These are phyloP conservation scores for Hoplias malabaricus DNA, from an alignment of 2,113 vertebrate species.

Conservation along the genomic window DNA sequence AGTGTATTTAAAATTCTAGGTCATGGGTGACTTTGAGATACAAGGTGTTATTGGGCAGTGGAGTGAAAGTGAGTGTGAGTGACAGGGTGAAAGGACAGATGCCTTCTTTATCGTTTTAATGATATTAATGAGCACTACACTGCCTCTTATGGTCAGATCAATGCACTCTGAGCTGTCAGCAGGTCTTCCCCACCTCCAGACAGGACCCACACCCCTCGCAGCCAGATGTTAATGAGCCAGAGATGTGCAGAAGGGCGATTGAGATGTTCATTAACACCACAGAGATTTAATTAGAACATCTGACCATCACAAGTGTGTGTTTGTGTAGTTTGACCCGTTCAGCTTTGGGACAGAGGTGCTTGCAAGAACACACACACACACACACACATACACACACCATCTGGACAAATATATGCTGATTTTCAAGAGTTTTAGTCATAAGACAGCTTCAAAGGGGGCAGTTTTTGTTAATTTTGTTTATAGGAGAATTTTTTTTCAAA, in stretches of 20 bases:
- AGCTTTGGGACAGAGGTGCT: conserved; percentile 31
- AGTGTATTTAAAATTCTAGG: too few species aligned
- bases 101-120: not conserved
- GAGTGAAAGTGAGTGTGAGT: not conserved
- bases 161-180: conserved; percentile 66
- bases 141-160: conserved; percentile 66
- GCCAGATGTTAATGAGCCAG: conserved; percentile 51
- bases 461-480: too few species aligned
- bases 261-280: conserved; percentile 38
- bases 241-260: conserved; percentile 40
- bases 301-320: conserved; percentile 28
- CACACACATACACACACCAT: conserved; percentile 19
- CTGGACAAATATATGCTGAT: not conserved
- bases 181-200: conserved; percentile 55
- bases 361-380: not conserved
- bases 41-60: not conserved
- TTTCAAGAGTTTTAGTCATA: not conserved
- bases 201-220: conserved; percentile 45
- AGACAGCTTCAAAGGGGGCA: not conserved
- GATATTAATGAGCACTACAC: conserved; percentile 55
- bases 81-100: not conserved
- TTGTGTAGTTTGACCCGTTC: not conserved
- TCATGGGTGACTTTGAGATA: not conserved
- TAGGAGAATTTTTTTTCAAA: too few species aligned
- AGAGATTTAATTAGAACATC: conserved; percentile 47